phyloP scores from a whole-genome alignment of 2,797 vertebrate species.

The Falco berigora region DNA sequence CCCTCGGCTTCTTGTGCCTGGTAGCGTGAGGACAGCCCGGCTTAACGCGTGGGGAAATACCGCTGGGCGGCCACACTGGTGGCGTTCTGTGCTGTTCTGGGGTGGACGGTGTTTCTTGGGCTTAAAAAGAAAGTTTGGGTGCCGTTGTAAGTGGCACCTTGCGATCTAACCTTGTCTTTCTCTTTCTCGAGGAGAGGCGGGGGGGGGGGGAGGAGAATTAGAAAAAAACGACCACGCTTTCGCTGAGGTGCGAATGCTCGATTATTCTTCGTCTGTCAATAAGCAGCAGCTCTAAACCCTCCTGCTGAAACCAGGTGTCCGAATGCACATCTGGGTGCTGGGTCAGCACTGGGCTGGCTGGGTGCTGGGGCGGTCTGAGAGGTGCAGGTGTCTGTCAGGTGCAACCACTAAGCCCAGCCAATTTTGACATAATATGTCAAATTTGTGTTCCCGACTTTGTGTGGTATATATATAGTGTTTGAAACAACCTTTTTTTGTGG shows the following conservation, averaged over 20 bases:
- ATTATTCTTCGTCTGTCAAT: too few species aligned
- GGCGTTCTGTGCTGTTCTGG: accelerated
- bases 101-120: accelerated
- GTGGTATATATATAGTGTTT: accelerated
- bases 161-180: neutral
- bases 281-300: too few species aligned
- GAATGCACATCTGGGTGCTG: neutral
- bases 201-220: neutral
- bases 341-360: neutral
- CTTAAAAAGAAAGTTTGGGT: neutral
- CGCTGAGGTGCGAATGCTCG: neutral
- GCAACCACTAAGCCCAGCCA: too few species aligned
- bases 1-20: neutral
- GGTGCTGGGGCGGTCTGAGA: neutral
- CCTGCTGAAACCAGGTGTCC: accelerated
- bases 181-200: neutral
- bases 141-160: neutral
- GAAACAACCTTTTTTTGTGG: neutral
- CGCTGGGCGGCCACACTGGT: accelerated
- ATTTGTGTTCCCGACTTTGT: neutral
- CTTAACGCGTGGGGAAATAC: accelerated
- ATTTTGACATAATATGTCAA: accelerated
- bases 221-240: neutral
- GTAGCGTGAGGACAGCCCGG: neutral
- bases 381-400: neutral